Base-by-base conservation (phyloP, 2,888 invertebrate genomes). In the Cremastobaeus sp. region DNA sequence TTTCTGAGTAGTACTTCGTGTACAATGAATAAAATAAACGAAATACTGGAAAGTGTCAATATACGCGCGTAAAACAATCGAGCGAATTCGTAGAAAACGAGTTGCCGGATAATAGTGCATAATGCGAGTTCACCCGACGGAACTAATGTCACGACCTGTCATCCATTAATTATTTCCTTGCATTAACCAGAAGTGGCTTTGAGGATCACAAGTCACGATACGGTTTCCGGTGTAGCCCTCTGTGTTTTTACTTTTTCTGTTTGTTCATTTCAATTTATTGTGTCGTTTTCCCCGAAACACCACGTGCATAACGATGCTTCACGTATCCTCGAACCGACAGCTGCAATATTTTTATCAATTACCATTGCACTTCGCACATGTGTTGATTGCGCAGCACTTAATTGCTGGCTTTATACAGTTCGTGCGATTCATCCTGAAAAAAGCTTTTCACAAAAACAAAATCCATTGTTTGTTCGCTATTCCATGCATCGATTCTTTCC, bases 141-240 rank as follows among this genome's bases (percentile, higher is more conserved):
- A 75, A 75, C 75, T 69, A 65, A 68, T 72, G 72, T 72, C 75
- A 59, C 64, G 75, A 75, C 75, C 64, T 69, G 68, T 54, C 59
- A 69, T 72, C 59, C 75, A 75, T 75, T 72, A 75, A 75, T 75
- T 68, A 75, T 75, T 72, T 75, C 64, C 72, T 68, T 59, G 68
- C 75, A 64, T 64, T 48, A 59, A 52, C 54, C 64, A 72, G 60
- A 68, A 66, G 64, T 57, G 52, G 43, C 45, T 70, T 62, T 35
- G 68, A 66, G 59, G 60, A 64, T 54, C 59, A 47, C 64, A 68
- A 75, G 75, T 75, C 75, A 75, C 71, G 75, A 72, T 64, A 72
- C 39, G 52, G 52, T 66, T 75, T 75, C 75, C 75, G 75, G 75
- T 71, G 41, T 59, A 52, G 45, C 52, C 54, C 28, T 45, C 59